These are phyloP conservation scores for Chlorops oryzae DNA, from an alignment of 1,140 invertebrate genomes.

Conservation along the genomic window DNA sequence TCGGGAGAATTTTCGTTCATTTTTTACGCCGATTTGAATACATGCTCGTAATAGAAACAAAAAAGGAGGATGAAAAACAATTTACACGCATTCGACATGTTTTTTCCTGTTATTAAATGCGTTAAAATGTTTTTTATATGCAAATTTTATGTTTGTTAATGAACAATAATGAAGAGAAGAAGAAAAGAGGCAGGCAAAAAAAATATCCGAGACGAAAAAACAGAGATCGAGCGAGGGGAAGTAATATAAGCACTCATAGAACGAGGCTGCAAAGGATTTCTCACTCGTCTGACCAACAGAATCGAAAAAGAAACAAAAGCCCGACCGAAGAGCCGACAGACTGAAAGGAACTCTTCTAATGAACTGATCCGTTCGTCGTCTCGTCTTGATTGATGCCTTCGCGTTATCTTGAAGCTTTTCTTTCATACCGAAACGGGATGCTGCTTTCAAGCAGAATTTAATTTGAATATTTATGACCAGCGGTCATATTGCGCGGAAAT, in stretches of 20 bases:
- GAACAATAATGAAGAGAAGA: background rate
- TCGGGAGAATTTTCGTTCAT: too few relatives aligned
- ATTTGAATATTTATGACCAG: constrained; percentile 48
- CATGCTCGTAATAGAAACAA: constrained; percentile 7
- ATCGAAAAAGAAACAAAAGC: too few relatives aligned
- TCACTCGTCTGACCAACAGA: too few relatives aligned
- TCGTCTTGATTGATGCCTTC: constrained; percentile 33
- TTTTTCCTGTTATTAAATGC: constrained; percentile 28
- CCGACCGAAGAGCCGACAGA: constrained; percentile 5
- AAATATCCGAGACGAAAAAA: too few relatives aligned
- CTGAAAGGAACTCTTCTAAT: background rate
- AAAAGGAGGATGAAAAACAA: constrained; percentile 23
- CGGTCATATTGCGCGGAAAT: constrained; percentile 45
- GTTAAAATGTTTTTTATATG: constrained; percentile 45
- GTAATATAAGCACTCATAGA: too few relatives aligned
- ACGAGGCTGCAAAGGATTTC: too few relatives aligned
- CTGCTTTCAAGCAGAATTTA: constrained; percentile 20
- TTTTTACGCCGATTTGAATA: too few relatives aligned
- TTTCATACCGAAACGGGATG: constrained; percentile 20
- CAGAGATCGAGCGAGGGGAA: too few relatives aligned
- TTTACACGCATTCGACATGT: constrained; percentile 45
- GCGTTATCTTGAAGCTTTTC: background rate
- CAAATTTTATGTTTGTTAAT: constrained; percentile 29
- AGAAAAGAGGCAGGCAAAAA: background rate
- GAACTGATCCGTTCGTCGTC: background rate